These are phyloP conservation scores for Rhorus exstirpatorius DNA, from an alignment of 2,888 invertebrate species.

Conservation along the genomic window DNA sequence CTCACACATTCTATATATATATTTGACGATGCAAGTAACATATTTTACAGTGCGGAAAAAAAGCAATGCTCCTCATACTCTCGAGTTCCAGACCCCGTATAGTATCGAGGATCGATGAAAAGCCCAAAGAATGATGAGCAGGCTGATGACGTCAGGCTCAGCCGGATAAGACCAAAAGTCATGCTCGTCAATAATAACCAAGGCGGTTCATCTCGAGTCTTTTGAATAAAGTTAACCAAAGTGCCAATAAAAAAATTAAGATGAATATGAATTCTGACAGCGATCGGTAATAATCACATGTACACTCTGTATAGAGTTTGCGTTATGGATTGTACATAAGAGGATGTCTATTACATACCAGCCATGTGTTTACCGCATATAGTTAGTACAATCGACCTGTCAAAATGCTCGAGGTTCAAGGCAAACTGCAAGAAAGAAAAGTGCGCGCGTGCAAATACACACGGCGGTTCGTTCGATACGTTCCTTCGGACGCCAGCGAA, in stretches of 20 bases:
- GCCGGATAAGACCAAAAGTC: background rate
- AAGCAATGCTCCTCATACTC: no score
- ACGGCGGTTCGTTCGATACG: background rate
- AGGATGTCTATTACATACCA: slow-evolving; percentile 27
- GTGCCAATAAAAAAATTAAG: background rate
- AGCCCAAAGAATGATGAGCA: background rate
- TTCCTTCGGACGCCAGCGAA: background rate
- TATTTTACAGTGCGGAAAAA: background rate
- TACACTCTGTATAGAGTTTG: no score
- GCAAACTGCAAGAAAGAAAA: slow-evolving; percentile 9
- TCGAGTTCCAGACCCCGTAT: no score
- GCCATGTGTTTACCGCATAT: background rate
- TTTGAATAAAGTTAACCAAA: background rate
- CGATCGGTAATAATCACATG: background rate
- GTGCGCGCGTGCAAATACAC: slow-evolving; percentile 8
- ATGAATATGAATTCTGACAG: background rate
- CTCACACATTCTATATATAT: background rate
- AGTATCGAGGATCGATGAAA: no score
- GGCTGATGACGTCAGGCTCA: background rate
- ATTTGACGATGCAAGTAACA: background rate
- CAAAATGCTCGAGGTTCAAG: slow-evolving; percentile 50
- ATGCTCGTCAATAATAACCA: background rate
- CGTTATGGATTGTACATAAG: no score
- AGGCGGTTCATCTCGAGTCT: background rate
- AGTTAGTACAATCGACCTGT: background rate